These are phyloP conservation scores for Colius striatus DNA, from an alignment of 2,113 vertebrate species.

Conservation along the genomic window DNA sequence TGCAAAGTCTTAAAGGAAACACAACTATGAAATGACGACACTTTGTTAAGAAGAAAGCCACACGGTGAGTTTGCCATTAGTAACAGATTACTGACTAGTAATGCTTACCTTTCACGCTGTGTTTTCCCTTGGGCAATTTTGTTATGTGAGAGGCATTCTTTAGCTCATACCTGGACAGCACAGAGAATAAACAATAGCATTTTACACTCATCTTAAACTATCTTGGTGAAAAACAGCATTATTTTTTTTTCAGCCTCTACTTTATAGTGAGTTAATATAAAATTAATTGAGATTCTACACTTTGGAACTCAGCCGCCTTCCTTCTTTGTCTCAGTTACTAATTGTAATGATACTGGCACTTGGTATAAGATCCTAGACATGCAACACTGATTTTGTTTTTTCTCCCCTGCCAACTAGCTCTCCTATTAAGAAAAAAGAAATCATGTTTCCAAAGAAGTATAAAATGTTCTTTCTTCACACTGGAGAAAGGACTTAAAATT, in stretches of 20 bases:
- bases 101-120: conserved; percentile 96
- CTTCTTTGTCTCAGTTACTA: background rate
- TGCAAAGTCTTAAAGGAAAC: background rate
- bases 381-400: background rate
- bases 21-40: background rate
- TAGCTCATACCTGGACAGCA: conserved; percentile 87
- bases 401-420: background rate
- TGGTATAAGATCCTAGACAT: background rate
- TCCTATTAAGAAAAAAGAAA: background rate
- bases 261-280: background rate
- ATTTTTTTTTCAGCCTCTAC: background rate
- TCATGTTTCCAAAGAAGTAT: background rate
- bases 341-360: background rate
- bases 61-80: background rate
- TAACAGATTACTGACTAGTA: background rate
- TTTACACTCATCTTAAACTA: background rate
- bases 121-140: conserved; percentile 96
- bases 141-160: conserved; percentile 96
- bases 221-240: background rate
- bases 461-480: background rate
- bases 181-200: conserved; percentile 12
- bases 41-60: background rate
- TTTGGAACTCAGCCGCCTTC: background rate
- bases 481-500: background rate
- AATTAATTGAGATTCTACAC: background rate